These are phyloP conservation scores for Mustelus asterias DNA, from an alignment of 2,113 vertebrate genomes.

Conservation along the genomic window DNA sequence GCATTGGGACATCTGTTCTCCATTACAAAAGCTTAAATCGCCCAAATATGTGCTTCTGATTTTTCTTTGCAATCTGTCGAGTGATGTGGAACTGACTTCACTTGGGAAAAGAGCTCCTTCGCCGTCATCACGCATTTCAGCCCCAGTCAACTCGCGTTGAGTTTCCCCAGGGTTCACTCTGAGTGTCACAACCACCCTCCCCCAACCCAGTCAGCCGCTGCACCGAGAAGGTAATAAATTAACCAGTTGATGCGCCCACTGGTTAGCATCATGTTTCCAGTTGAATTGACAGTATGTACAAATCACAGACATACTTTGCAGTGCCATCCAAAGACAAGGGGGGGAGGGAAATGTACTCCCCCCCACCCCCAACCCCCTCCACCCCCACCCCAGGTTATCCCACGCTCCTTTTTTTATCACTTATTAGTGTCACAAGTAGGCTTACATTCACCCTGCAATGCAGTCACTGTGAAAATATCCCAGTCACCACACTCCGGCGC, in stretches of 20 bases:
- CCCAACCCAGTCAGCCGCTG: neutral
- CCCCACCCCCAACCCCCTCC: neutral
- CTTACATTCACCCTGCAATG: no score
- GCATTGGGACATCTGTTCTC: constrained; percentile 3
- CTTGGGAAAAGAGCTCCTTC: constrained; percentile 8
- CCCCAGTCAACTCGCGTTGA: neutral
- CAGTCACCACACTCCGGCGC: no score
- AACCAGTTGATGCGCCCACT: neutral
- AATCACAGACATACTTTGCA: neutral
- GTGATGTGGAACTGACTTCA: neutral
- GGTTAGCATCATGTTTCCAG: neutral
- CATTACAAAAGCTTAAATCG: constrained; percentile 19
- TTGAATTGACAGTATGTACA: neutral
- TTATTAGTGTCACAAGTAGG: no score
- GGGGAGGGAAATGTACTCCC: neutral
- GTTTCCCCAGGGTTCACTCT: neutral
- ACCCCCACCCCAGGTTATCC: no score
- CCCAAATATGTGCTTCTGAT: neutral
- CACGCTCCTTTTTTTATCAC: no score
- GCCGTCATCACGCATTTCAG: neutral
- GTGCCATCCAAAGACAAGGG: neutral
- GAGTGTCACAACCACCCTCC: neutral
- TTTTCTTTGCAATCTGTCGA: constrained; percentile 12
- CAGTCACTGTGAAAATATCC: no score
- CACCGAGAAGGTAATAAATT: neutral